Evolutionary conservation across 2,888 invertebrate species (phyloP).

Genomic region (Archips xylosteana): DNA sequence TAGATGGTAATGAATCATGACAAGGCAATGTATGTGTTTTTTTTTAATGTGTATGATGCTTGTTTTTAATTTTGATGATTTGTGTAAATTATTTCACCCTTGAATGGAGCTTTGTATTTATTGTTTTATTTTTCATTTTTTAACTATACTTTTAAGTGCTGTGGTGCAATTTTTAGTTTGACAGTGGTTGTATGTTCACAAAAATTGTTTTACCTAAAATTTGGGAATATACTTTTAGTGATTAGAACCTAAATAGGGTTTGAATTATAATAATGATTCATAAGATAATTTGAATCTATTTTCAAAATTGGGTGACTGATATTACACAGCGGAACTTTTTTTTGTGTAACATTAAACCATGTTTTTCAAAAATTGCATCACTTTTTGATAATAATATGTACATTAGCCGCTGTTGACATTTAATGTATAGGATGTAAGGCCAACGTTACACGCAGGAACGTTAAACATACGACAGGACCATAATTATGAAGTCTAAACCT

Average conservation of each 20-base stretch:
- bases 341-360: neutral
- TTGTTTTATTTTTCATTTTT: constrained; percentile 57
- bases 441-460: constrained; percentile 10
- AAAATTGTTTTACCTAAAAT: neutral
- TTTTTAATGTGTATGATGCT: constrained; percentile 47
- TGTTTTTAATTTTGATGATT: constrained; percentile 55
- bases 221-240: too few species aligned
- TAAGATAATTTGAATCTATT: neutral
- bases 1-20: constrained; percentile 83
- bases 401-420: constrained; percentile 37
- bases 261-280: too few species aligned
- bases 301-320: neutral
- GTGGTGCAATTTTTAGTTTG: constrained; percentile 39
- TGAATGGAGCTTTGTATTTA: constrained; percentile 71
- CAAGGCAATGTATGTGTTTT: constrained; percentile 75
- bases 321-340: neutral
- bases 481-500: neutral
- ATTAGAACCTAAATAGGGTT: too few species aligned
- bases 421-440: constrained; percentile 7
- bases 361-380: constrained; percentile 11
- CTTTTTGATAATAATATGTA: constrained; percentile 29
- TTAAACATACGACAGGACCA: neutral
- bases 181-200: neutral
- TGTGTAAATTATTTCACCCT: constrained; percentile 70
- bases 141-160: constrained; percentile 55